Evolutionary conservation across 2,888 invertebrate species (phyloP).

Genomic region (Limnephilus rhombicus): DNA sequence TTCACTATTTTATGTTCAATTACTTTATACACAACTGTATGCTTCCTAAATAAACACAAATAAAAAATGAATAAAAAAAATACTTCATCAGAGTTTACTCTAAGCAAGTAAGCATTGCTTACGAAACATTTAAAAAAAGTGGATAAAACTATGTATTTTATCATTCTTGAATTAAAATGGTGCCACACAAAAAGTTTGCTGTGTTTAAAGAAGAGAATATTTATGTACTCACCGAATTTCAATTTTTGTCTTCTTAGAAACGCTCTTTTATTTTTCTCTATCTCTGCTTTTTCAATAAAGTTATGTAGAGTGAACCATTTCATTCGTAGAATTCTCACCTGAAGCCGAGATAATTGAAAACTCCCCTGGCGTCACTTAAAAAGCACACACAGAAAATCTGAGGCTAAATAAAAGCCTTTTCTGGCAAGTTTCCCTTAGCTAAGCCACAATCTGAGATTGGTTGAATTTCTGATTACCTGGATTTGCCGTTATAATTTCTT

Average conservation of each 20-base stretch:
- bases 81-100: no score
- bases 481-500: background rate
- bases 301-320: conserved; percentile 1
- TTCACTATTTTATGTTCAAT: no score
- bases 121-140: no score
- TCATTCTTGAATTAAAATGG: no score
- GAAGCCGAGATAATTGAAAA: background rate
- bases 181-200: no score
- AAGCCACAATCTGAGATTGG: background rate
- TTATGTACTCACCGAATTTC: background rate
- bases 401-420: background rate
- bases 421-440: background rate
- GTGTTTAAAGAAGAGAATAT: background rate
- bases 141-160: no score
- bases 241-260: background rate
- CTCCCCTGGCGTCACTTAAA: background rate
- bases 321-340: background rate
- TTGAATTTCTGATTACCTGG: background rate
- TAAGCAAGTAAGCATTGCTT: no score
- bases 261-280: background rate
- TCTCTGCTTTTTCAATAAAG: background rate
- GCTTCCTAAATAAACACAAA: no score
- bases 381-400: background rate
- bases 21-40: no score
- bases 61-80: no score